Evolutionary conservation across 2,888 invertebrate species (phyloP), one percentile per base, ranked within the genome.

Genomic region (Baccha elongata): DNA sequence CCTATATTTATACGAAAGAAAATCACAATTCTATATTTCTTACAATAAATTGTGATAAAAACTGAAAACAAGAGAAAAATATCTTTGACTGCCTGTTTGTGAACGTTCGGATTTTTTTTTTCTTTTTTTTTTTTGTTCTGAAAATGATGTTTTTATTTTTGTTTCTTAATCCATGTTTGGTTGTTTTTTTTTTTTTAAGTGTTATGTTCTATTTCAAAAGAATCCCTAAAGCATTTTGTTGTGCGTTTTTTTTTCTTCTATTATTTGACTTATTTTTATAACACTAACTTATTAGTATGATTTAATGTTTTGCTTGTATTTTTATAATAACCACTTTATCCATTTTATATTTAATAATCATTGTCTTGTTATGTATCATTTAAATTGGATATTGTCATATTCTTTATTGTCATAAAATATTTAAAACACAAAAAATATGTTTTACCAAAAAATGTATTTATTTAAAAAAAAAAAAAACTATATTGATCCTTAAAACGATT

Each of bases 51-150:
- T 58, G 15, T 64, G 11, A 19, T n/a, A 42, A 55, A 53, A 26
- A 35, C 3, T 29, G 15, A 52, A 21, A 40, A 65, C 0, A 62
- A 44, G 42, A 37, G 1, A 37, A 26, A 35, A 17, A 52, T 55
- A 8, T 32, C 35, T 55, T 13, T 55, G 50, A 73, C 53, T 81
- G 76, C 76, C 76, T 81, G 81, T 71, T 71, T 75, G 81, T 81
- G 69, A 44, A 74, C 65, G 69, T 80, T 80, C 50, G 69, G 37
- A 74, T 65, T 42, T 58, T 21, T 74, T 13, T 76, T 21, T 67
- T 26, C 26, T 60, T 17, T 8, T 3, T 50, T 32, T 44, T 40
- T 32, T 1, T 53, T 21, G 53, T n/a, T n/a, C n/a, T 40, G 6
- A 26, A 32, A 15, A 32, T 52, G 32, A 3, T 32, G 5, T 26